Percentiles rank a stretch among this genome's conserved stretches.
These are phyloP conservation scores for Drosophila oshimai DNA, from an alignment of 1,140 invertebrate genomes.

Conservation along the genomic window DNA sequence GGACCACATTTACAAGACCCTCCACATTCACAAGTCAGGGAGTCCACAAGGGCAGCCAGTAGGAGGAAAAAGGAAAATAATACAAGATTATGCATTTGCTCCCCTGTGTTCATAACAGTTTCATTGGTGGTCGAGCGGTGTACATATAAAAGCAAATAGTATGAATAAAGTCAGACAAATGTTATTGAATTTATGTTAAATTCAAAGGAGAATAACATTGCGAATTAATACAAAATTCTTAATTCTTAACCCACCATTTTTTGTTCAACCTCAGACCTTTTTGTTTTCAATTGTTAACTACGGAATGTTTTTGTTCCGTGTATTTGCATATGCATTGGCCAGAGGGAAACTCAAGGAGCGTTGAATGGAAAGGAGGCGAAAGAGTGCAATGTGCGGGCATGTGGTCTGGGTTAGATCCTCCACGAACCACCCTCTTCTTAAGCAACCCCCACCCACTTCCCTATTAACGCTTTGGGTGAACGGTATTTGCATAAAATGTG, in stretches of 20 bases:
- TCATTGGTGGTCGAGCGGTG: slow-evolving; percentile 23
- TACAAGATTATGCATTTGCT: slow-evolving; percentile 22
- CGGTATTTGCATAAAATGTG: slow-evolving; percentile 70
- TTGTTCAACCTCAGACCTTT: no score
- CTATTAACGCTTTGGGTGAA: slow-evolving; percentile 49
- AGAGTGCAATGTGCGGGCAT: slow-evolving; percentile 15
- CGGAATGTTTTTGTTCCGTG: neutral
- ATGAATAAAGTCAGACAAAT: neutral
- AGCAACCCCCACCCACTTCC: slow-evolving; percentile 7
- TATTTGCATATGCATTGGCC: slow-evolving; percentile 24
- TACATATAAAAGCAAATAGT: neutral
- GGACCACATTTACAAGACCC: slow-evolving; percentile 25
- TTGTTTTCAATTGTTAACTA: no score
- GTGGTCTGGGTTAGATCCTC: neutral
- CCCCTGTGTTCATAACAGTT: slow-evolving; percentile 51
- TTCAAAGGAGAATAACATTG: no score
- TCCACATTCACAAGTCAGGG: slow-evolving; percentile 14
- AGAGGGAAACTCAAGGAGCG: neutral
- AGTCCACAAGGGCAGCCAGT: neutral
- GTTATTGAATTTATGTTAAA: no score
- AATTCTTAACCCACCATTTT: no score
- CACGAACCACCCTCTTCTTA: no score
- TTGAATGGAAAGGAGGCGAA: neutral
- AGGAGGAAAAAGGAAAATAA: slow-evolving; percentile 10
- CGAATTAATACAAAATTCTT: no score